Base-by-base conservation (phyloP, 23 tunicate species). In the Halocynthia roretzi region DNA sequence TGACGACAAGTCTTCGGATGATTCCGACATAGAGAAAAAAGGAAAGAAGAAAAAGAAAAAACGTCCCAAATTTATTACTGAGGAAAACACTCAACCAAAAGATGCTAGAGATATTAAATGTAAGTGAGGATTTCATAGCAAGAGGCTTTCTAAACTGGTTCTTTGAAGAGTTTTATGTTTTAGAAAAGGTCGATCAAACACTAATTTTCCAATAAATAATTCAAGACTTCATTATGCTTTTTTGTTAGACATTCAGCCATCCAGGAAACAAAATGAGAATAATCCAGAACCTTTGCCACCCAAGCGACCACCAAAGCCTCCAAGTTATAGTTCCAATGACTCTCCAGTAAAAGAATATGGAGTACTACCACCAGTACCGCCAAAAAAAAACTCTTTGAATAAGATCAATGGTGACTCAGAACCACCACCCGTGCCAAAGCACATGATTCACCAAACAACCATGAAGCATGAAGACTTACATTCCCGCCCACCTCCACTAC, bases 251-350 rank as follows among this genome's bases (percentile, higher is more conserved):
- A 48, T 8, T 10, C 70, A 48, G 9, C 70, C 70, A 15, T 65
- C 70, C 10, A 65, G 70, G 2, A 0, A 65, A 65, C 15, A 40
- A 8, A 15, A 10, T 65, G 53, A 49, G 10, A 51, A 70, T 9
- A 54, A 18, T 8, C 0, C 71, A 11, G 75, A 49, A 9, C 50
- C 15, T 11, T 48, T 62, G 56, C 60, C 64, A 14, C 78, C 78
- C n/a, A 48, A 22, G 18, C 55, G 78, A 14, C 78, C 78, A 8
- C 78, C 78, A 40, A 74, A 74, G 56, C 78, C 78, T 19, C 78
- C 62, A 8, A 53, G 56, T 6, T 74, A 52, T 48, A 74, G 31
- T 48, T 15, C 55, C 67, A 74, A 14, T 52, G 56, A 54, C 19
- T 53, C 14, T 14, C 22, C 22, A 15, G 31, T 10, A 20, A 15